Evolutionary conservation across 2,797 vertebrate species (phyloP).

Genomic region (Octomys mimax): DNA sequence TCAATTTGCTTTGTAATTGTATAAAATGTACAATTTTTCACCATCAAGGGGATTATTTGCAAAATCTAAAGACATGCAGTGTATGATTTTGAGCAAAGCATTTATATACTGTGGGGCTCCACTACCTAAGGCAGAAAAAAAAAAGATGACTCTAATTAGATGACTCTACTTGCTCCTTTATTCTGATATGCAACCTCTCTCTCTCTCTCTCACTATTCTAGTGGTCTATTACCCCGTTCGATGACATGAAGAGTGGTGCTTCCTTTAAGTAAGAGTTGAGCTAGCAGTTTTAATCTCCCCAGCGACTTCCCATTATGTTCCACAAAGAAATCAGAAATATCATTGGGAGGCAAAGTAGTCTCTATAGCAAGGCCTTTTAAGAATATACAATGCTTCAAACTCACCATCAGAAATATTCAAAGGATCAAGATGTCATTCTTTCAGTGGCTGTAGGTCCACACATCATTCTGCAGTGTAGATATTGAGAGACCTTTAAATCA

Average conservation of each 20-base stretch:
- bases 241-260: neutral
- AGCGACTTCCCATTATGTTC: neutral
- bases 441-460: neutral
- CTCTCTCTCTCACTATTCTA: neutral
- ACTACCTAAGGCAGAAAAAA: neutral
- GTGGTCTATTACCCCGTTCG: neutral
- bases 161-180: neutral
- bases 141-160: neutral
- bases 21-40: neutral
- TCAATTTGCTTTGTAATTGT: neutral
- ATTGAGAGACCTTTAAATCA: neutral
- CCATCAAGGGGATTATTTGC: neutral
- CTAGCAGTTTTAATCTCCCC: neutral
- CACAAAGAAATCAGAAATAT: neutral
- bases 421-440: neutral
- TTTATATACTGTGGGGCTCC: neutral
- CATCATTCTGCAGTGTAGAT: neutral
- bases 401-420: neutral
- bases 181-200: neutral
- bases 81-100: neutral
- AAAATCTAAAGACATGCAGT: neutral
- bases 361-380: neutral
- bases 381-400: neutral
- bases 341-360: neutral
- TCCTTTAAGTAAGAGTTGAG: neutral